Conservation (phyloP, 2,888 invertebrate species). For the Drosophila kuntzei region DNA sequence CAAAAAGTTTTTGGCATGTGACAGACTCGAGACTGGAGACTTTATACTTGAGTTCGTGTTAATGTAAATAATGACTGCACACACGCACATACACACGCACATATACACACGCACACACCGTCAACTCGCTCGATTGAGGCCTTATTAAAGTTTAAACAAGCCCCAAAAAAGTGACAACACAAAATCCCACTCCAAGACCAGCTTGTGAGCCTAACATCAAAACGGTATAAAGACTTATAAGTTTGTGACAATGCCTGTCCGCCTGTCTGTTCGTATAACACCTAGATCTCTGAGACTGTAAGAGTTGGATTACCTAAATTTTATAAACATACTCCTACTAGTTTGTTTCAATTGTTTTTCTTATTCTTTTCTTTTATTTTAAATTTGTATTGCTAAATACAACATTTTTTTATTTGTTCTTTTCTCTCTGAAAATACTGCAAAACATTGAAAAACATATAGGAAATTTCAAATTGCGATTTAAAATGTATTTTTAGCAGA, state of each 20-base stretch:
- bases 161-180: conserved; percentile 33
- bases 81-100: conserved; percentile 20
- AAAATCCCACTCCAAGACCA: conserved; percentile 4
- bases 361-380: no score
- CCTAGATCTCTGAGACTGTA: background rate
- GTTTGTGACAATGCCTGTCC: background rate
- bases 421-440: no score
- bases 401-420: no score
- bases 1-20: conserved; percentile 58
- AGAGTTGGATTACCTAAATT: background rate
- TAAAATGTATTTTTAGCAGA: no score
- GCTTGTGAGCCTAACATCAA: background rate
- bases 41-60: conserved; percentile 38
- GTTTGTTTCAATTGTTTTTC: no score
- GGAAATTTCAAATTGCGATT: no score
- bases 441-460: no score
- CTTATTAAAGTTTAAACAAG: conserved; percentile 27
- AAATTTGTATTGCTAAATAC: no score
- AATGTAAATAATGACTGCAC: conserved; percentile 57
- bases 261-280: background rate
- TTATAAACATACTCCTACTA: no score
- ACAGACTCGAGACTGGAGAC: conserved; percentile 38
- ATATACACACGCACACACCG: conserved; percentile 3
- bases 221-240: background rate
- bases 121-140: conserved; percentile 3